Base-by-base conservation (phyloP, 2,888 invertebrate species). In the Hetaerina titia region DNA sequence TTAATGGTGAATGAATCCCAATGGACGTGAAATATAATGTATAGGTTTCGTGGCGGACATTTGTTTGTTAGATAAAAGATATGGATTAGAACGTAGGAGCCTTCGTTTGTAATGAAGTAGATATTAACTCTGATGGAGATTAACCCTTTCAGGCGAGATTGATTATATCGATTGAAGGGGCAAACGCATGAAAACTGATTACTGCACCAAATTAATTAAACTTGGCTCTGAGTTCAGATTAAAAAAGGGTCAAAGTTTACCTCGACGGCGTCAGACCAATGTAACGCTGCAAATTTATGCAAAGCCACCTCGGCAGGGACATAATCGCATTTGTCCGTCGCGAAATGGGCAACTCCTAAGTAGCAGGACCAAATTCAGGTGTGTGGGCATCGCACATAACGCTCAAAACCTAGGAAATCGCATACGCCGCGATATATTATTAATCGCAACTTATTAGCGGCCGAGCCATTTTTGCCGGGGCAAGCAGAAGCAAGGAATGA, bases 371-470 rank as follows among this genome's bases (percentile, higher is more conserved):
- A 25, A 13, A 81, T 31, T 81, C 81, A 31, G 25, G 22, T 9
- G 11, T 45, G 81, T 15, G 81, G 22, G 81, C 19, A n/a, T 9
- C 45, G 31, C 25, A 31, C 11, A 31, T 22, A 11, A 31, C 81
- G 81, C 81, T 31, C 17, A 31, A 81, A 31, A 25, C 22, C 81
- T 19, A 15, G 4, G 81, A 81, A 81, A 81, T 81, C 81, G 22
- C 31, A 81, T 81, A 81, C 7, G 81, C 81, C 81, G 8, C 31
- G 31, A 81, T 81, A 31, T 15, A 81, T 81, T 81, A 81, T 81
- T 81, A 81, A 81, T 81, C 22, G 31, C 25, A 81, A 81, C 81
- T 81, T 81, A 81, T 57, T 89, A 89, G 57, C 57, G 89, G 19
- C n/a, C 57, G 58, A n/a, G n/a, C 89, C 89, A 56, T 58, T 89